Evolutionary conservation across 2,888 invertebrate genomes (phyloP).

Genomic region (Megastigmus dorsalis): DNA sequence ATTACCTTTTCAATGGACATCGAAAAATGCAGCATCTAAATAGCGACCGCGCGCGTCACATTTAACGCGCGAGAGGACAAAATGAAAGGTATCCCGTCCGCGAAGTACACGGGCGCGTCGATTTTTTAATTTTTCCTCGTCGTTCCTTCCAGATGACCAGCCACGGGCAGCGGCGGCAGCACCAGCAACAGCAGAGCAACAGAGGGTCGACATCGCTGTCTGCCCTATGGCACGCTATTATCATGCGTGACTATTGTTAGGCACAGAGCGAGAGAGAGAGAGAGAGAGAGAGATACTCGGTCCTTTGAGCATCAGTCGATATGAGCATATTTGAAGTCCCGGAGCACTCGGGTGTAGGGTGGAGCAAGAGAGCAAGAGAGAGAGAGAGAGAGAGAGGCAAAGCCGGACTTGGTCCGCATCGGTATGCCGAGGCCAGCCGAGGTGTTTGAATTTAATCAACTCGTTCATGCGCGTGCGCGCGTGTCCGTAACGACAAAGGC

Average conservation of each 20-base stretch:
- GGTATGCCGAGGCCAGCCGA: too few species aligned
- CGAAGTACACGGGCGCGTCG: too few species aligned
- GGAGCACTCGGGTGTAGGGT: background rate
- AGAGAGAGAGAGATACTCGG: constrained; percentile 55
- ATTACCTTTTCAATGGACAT: too few species aligned
- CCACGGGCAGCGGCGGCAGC: too few species aligned
- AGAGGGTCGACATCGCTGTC: constrained; percentile 55
- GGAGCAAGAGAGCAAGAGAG: background rate
- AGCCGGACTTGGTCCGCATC: too few species aligned
- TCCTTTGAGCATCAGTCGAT: constrained; percentile 67
- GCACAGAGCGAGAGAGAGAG: constrained; percentile 56
- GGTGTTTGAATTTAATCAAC: constrained; percentile 75
- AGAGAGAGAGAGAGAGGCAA: background rate
- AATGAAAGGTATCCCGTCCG: too few species aligned
- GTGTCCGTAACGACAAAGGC: constrained; percentile 65
- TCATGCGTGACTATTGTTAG: constrained; percentile 72
- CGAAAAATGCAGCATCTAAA: too few species aligned
- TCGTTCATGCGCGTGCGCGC: constrained; percentile 68
- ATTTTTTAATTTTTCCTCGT: constrained; percentile 53
- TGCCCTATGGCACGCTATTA: constrained; percentile 67
- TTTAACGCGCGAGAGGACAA: too few species aligned
- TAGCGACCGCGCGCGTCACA: too few species aligned
- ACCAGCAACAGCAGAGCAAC: too few species aligned
- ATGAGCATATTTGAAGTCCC: constrained; percentile 72
- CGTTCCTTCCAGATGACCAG: constrained; percentile 65